These are phyloP conservation scores for Athripsodes cinereus DNA, from an alignment of 2,888 invertebrate genomes.

Conservation along the genomic window DNA sequence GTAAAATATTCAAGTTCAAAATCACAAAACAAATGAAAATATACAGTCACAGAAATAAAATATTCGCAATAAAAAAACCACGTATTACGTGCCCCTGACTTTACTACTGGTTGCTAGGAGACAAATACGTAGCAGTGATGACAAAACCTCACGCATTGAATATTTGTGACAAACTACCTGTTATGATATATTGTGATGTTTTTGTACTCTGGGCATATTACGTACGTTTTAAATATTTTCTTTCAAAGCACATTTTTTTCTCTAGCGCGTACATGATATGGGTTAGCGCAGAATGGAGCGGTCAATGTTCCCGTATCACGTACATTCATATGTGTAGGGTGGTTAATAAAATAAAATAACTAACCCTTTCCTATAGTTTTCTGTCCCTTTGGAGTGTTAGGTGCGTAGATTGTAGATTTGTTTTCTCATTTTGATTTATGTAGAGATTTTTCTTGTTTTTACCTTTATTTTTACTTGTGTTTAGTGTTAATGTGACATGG, in stretches of 20 bases:
- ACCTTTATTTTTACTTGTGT: no score
- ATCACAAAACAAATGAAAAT: background rate
- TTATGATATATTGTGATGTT: background rate
- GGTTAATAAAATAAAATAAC: no score
- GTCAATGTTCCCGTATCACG: background rate
- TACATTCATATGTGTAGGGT: slow-evolving; percentile 5
- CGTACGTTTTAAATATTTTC: background rate
- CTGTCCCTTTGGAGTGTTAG: no score
- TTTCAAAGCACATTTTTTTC: background rate
- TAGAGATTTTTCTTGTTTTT: no score
- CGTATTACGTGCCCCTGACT: background rate
- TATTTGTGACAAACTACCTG: background rate
- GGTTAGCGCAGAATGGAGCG: background rate
- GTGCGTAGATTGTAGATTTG: no score
- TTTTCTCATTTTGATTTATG: no score
- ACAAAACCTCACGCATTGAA: no score
- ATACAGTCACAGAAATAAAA: background rate
- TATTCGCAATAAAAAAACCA: background rate
- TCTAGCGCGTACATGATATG: slow-evolving; percentile 5
- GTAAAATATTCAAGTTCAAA: no score
- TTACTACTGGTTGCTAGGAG: background rate
- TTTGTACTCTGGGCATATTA: background rate
- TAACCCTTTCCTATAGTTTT: no score
- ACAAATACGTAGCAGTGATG: background rate
- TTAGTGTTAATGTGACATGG: no score